Percentiles rank a stretch among this genome's conserved stretches.
Evolutionary conservation across 2,113 vertebrate species (phyloP).

Genomic region (Neodon shergylaensis): DNA sequence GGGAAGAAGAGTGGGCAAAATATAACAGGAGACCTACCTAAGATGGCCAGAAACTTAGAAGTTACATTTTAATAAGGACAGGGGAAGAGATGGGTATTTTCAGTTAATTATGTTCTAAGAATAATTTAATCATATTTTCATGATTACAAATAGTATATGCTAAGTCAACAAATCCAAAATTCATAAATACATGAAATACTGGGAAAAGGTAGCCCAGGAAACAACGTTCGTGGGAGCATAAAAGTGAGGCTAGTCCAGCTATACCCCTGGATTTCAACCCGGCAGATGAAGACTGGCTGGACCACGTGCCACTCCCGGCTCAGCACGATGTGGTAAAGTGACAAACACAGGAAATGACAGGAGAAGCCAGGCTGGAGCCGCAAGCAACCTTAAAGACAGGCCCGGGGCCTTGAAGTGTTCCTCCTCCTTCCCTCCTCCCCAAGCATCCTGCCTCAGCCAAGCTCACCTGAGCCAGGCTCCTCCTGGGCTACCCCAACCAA

Average conservation of each 20-base stretch:
- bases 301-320: not conserved
- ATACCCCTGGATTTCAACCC: not conserved
- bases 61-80: not conserved
- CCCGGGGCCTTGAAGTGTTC: not conserved
- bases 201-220: not conserved
- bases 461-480: not conserved
- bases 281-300: not conserved
- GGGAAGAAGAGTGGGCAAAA: not conserved
- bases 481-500: not conserved
- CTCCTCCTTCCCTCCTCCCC: not conserved
- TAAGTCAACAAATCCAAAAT: slow-evolving; percentile 3
- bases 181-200: not conserved
- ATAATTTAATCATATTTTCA: not conserved
- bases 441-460: not conserved
- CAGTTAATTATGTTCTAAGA: not conserved
- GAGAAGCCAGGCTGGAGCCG: not conserved
- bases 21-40: not conserved
- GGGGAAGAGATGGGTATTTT: not conserved
- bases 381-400: not conserved
- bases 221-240: not conserved
- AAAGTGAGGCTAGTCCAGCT: not conserved
- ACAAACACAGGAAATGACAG: not conserved
- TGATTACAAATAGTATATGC: not conserved
- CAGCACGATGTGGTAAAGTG: not conserved
- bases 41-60: not conserved